Base-by-base conservation (phyloP, 2,888 invertebrate genomes). In the Notodromas monacha region DNA sequence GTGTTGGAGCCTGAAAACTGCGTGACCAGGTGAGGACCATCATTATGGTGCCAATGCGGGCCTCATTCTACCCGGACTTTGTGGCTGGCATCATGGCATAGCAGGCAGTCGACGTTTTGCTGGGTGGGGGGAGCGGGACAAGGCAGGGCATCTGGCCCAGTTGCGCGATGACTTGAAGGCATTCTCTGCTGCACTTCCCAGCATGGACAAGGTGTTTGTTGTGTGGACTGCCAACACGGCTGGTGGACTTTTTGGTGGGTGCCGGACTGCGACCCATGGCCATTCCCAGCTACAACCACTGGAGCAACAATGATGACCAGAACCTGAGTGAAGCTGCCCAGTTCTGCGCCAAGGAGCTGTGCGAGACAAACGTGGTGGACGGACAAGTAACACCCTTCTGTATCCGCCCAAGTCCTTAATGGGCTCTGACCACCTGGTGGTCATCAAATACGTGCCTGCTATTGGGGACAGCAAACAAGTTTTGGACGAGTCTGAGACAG, bases 381-480 rank as follows among this genome's bases (percentile, higher is more conserved):
- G 89, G 15, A 58, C 61, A 28, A 76, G 81, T 0, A 89, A 89
- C 50, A 48, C 47, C 4, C 57, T 84, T 30, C 55, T 92, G 29
- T 92, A 74, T 50, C n/a, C n/a, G n/a, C n/a, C n/a, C n/a, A 52
- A 59, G 36, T 56, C 63, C 8, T 66, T 64, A 1, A 74, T 81
- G 49, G 70, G 68, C 44, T 84, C 81, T 0, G 84, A 86, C 50
- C 84, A 86, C 48, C 73, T 72, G 38, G 72, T 81, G 21, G 84
- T 86, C 39, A 89, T 89, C 43, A 86, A 89, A 54, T 89, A 89
- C 46, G 77, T 86, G 21, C 89, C 89, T 0, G 77, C 74, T 49
- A 84, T 89, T 31, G 84, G 70, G n/a, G 89, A 92, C 51, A 79
- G 79, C 29, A 92, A 89, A 46, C 63, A 86, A 29, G 89, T 89